Base-by-base conservation (phyloP, 1,140 invertebrate species). In the Drosophila suzukii region DNA sequence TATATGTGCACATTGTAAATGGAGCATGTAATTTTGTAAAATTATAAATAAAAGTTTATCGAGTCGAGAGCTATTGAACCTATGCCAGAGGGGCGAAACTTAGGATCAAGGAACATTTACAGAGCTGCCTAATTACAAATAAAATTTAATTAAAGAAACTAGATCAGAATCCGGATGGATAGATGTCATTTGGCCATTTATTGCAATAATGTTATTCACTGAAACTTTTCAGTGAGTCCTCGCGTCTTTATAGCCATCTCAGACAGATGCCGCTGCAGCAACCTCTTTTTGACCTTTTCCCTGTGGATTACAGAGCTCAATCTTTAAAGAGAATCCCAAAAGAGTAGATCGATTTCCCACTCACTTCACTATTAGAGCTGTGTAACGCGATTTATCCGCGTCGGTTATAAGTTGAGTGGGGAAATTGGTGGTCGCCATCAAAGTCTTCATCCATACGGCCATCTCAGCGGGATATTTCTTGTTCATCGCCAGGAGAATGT, bases 401-500 rank as follows among this genome's bases (percentile, higher is more conserved):
- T 93, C 92, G 6, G 93, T 94, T 6, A 96, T 94, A 39, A 94
- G 93, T 6, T 93, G 92, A 3, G 95, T 94, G 20, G 95, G 96
- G 84, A 96, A 96, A 75, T 94, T 94, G 12, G 95, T 93, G 55
- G 94, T 93, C 3, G 93, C 93, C 39, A 97, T 93, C 34, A 95
- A 93, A 20, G 75, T 59, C 11, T 93, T 94, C 84, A 98, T 91
- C 96, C 97, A 98, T 2, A 94, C 92, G 5, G 90, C 92, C 38
- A 95, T 93, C 91, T 94, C 94, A 34, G 94, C 93, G 43, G 93
- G 92, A 84, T 93, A 95, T 75, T 94, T 94, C 80, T 94, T 94
- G 86, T 95, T 96, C 66, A 98, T 92, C 4, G 95, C 94, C 78
- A 97, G 89, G 65, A 98, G 92, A 54, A 98, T 93, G 86, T 97